Evolutionary conservation across 2,113 vertebrate species (phyloP), one percentile per base, ranked within the genome.

Genomic region (Cacatua alba): DNA sequence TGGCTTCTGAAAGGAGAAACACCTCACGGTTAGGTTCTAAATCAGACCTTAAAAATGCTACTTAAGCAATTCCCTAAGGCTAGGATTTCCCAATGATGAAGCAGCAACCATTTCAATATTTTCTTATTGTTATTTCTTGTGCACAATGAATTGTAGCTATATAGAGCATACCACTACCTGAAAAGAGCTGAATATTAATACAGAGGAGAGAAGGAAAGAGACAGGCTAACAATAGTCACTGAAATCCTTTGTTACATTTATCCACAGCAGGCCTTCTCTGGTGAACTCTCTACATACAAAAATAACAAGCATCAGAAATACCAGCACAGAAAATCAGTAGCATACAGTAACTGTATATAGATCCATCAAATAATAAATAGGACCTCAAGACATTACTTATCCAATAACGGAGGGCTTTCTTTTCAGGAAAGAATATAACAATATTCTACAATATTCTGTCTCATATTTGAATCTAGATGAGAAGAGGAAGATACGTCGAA

Each of bases 91-190:
- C 3, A 3, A 8, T 68, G 18, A 52, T 24, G 41, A 82, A 59
- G 35, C 7, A 52, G n/a, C 20, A 75, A 60, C 28, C 29, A 41
- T 23, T 33, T 76, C 31, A 82, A 3, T 55, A 85, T 82, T 41
- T 31, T 65, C 21, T 51, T 39, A 13, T 2, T 39, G 39, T 28
- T 85, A 29, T 35, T 93, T 71, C 31, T 82, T 55, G 17, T 29
- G 29, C n/a, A 71, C 17, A 51, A 29, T 4, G 11, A 81, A n/a
- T 48, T 86, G 29, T 25, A 80, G 26, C 75, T 77, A 7, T 46
- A 64, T 2, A 74, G 13, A 62, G 17, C 14, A 62, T 12, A 44
- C 3, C 0, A 1, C n/a, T 71, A 63, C 37, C 19, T 3, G 2
- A 64, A 91, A 84, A 67, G 3, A 25, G 2, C 5, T 82, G 24